Conservation (phyloP, 2,113 vertebrate species). For the Lethenteron reissneri region DNA sequence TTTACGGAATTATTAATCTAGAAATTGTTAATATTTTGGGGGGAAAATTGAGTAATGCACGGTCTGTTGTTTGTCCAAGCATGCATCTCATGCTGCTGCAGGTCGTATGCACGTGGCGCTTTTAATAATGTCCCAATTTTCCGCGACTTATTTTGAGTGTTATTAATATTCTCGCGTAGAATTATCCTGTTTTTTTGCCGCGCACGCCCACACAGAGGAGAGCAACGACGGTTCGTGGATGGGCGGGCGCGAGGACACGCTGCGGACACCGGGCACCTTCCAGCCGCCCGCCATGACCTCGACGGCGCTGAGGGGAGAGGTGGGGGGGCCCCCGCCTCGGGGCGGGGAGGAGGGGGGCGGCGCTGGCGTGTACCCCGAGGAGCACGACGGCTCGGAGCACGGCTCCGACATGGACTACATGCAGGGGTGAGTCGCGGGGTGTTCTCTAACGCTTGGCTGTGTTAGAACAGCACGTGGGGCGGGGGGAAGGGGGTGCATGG, state of each 20-base stretch:
- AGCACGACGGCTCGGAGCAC: conserved; percentile 3
- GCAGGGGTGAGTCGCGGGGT: too few relatives aligned
- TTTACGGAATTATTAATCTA: too few relatives aligned
- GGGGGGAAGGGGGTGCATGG: too few relatives aligned
- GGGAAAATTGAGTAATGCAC: too few relatives aligned
- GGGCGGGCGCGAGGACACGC: conserved; percentile 43
- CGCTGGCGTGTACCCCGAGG: background rate
- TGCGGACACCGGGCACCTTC: conserved; percentile 86
- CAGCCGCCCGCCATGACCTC: conserved; percentile 81
- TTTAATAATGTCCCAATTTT: too few relatives aligned
- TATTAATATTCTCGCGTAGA: background rate
- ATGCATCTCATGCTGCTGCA: too few relatives aligned
- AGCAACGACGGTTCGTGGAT: conserved; percentile 73
- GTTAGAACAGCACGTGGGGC: too few relatives aligned
- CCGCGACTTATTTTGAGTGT: too few relatives aligned
- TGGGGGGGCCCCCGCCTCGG: conserved; percentile 40
- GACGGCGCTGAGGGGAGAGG: conserved; percentile 66
- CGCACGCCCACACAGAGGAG: conserved; percentile 64
- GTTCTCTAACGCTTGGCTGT: too few relatives aligned
- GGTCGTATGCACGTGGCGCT: too few relatives aligned
- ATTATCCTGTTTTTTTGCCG: background rate
- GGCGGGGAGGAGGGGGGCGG: background rate
- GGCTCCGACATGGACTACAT: conserved; percentile 3
- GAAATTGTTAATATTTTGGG: too few relatives aligned
- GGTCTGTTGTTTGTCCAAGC: too few relatives aligned